These are phyloP conservation scores for Dimorphilus gyrociliatus DNA, from an alignment of 2,888 invertebrate genomes.

Conservation along the genomic window DNA sequence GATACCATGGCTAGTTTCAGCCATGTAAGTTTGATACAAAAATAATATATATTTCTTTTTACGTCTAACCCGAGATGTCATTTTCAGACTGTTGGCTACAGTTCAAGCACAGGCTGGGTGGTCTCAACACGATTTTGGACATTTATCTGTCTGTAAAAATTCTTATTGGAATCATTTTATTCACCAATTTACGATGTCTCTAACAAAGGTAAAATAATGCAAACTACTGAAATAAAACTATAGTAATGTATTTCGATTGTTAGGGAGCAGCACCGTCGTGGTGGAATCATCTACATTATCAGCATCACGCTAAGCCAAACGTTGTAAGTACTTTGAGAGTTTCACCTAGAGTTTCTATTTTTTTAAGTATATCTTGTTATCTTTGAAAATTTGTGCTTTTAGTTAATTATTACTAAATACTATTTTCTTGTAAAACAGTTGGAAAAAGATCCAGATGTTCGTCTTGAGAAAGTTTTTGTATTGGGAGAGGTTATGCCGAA, in stretches of 20 bases:
- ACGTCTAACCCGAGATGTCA: no score
- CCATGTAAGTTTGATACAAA: no score
- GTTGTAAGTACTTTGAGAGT: slow-evolving; percentile 21
- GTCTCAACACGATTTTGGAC: slow-evolving; percentile 37
- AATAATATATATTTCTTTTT: no score
- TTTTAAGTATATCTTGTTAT: slow-evolving; percentile 4
- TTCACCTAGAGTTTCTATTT: not conserved
- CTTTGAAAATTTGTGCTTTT: not conserved
- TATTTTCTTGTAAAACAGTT: no score
- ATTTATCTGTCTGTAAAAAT: slow-evolving; percentile 31
- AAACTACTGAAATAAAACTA: no score
- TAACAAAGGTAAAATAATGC: slow-evolving; percentile 29
- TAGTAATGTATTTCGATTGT: no score
- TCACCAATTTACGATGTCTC: slow-evolving; percentile 28
- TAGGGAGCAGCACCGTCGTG: slow-evolving; percentile 33
- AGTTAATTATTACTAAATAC: slow-evolving; percentile 1
- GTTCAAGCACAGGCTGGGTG: slow-evolving; percentile 33
- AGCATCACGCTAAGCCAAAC: slow-evolving; percentile 38
- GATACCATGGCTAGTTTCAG: slow-evolving; percentile 19
- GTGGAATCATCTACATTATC: slow-evolving; percentile 38
- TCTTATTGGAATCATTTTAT: slow-evolving; percentile 20
- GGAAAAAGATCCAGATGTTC: slow-evolving; percentile 36
- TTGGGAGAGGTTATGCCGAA: slow-evolving; percentile 30
- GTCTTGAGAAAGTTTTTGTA: slow-evolving; percentile 30
- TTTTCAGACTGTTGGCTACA: not conserved